These are phyloP conservation scores for Centruroides sculpturatus DNA, from an alignment of 1,140 invertebrate species.

Conservation along the genomic window DNA sequence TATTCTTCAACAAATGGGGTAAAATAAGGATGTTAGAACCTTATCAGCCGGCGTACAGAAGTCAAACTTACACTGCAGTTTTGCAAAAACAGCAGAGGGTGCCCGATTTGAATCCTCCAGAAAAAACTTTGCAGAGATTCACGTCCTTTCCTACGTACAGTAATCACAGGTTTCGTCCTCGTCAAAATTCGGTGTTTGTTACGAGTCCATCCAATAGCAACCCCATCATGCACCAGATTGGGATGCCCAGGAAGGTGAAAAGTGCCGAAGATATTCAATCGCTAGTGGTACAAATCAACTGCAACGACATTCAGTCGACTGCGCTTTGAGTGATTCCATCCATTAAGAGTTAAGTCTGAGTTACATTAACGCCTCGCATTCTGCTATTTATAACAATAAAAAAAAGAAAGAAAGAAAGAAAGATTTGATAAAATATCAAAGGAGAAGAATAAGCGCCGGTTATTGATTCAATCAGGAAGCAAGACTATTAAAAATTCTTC, in stretches of 20 bases:
- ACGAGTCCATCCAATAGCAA: constrained; percentile 36
- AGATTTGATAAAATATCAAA: too few species aligned
- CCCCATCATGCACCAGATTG: constrained; percentile 12
- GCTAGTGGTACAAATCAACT: constrained; percentile 33
- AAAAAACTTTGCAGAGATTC: constrained; percentile 1
- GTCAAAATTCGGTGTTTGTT: constrained; percentile 69
- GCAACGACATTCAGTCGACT: constrained; percentile 5
- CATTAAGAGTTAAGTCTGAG: too few species aligned
- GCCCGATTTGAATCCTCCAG: constrained; percentile 3
- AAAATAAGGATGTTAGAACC: constrained; percentile 80
- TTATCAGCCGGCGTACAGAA: constrained; percentile 68
- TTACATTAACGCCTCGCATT: too few species aligned
- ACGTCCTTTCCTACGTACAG: not conserved
- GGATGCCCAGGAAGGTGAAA: constrained; percentile 47
- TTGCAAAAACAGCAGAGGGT: constrained; percentile 5
- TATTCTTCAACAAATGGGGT: constrained; percentile 72
- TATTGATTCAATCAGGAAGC: too few species aligned
- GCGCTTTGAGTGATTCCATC: not conserved
- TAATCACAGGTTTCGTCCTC: not conserved
- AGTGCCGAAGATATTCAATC: constrained; percentile 67
- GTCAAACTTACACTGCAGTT: not conserved
- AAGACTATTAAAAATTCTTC: too few species aligned
- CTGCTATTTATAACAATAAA: too few species aligned
- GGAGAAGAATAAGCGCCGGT: too few species aligned
- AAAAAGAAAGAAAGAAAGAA: too few species aligned